A percentile compares a stretch with the other conserved stretches of the same genome.
Evolutionary conservation across 2,797 vertebrate genomes (phyloP).

Genomic region (Parauchenoglanis ngamensis): DNA sequence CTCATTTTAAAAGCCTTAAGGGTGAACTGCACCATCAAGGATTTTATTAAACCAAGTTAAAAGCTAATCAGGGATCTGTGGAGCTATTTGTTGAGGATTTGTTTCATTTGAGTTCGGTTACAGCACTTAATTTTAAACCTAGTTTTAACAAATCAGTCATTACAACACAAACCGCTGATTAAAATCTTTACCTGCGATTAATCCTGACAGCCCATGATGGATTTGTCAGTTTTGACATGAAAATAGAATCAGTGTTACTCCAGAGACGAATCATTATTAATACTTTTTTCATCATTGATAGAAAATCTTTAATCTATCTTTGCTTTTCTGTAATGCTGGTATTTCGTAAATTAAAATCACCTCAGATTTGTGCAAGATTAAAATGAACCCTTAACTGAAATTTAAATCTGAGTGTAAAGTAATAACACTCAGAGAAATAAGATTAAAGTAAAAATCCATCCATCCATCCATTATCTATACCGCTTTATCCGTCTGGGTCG

Average conservation of each 20-base stretch:
- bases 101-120: not conserved
- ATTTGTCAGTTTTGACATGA: not conserved
- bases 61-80: constrained; percentile 4
- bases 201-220: not conserved
- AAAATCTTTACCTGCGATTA: not conserved
- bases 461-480: too few species aligned
- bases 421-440: not conserved
- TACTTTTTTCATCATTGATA: not conserved
- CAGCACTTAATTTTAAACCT: not conserved
- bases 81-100: constrained; percentile 14
- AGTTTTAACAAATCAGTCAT: not conserved
- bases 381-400: not conserved
- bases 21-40: not conserved
- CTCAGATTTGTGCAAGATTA: not conserved
- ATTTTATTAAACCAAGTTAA: not conserved
- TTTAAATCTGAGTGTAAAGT: not conserved
- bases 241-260: not conserved
- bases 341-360: not conserved
- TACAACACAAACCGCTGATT: not conserved
- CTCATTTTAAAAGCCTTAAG: not conserved
- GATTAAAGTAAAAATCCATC: not conserved
- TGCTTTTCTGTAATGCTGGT: not conserved
- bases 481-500: too few species aligned
- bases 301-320: not conserved
- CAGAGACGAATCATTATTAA: not conserved